phyloP scores from a whole-genome alignment of 2,888 invertebrate genomes.

The Pseudeuparius sepicola region DNA sequence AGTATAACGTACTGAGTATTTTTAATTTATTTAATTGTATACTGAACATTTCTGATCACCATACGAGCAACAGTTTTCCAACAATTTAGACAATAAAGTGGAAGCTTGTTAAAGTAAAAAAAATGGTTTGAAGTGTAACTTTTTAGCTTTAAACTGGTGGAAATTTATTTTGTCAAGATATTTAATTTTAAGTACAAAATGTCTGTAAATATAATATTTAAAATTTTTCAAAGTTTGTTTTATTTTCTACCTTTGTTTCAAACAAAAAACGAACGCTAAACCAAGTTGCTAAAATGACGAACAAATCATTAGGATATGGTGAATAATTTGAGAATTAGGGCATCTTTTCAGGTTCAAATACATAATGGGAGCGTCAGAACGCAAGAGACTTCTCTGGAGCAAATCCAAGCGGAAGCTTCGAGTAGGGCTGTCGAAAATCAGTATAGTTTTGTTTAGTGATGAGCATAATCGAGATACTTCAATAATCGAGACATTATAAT shows the following conservation, averaged over 20 bases:
- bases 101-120: too few relatives aligned
- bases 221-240: slow-evolving; percentile 25
- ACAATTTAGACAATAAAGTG: too few relatives aligned
- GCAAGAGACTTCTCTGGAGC: slow-evolving; percentile 66
- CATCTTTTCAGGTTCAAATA: slow-evolving; percentile 54
- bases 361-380: slow-evolving; percentile 75
- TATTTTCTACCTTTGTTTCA: slow-evolving; percentile 23
- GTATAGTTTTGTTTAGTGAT: slow-evolving; percentile 57
- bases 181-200: slow-evolving; percentile 25
- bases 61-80: too few relatives aligned
- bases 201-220: slow-evolving; percentile 27
- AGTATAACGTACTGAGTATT: background rate
- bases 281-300: too few relatives aligned
- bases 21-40: slow-evolving; percentile 3
- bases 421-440: slow-evolving; percentile 72
- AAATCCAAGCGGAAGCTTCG: slow-evolving; percentile 39
- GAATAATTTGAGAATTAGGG: too few relatives aligned
- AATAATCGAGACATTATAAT: too few relatives aligned
- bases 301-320: too few relatives aligned
- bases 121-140: slow-evolving; percentile 1
- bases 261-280: slow-evolving; percentile 6
- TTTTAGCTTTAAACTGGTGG: slow-evolving; percentile 1
- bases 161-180: slow-evolving; percentile 16
- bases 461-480: too few relatives aligned
- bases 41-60: slow-evolving; percentile 10